phyloP scores from a whole-genome alignment of 2,888 invertebrate genomes.

The Drosophila gaucha region DNA sequence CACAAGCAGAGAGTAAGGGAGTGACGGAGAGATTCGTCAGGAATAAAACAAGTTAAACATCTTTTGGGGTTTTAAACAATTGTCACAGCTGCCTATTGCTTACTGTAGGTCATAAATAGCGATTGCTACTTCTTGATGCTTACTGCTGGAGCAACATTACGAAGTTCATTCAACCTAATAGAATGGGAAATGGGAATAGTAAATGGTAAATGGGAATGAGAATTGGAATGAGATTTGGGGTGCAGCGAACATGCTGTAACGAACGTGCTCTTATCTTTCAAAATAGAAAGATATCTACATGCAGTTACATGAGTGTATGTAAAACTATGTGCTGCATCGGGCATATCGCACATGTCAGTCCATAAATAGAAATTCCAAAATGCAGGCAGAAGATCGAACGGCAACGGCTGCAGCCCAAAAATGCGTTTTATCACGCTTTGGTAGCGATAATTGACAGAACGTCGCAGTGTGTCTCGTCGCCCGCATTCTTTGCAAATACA shows the following conservation, averaged over 20 bases:
- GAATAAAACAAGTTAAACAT: conserved; percentile 53
- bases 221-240: conserved; percentile 24
- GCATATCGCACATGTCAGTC: conserved; percentile 57
- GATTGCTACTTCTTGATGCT: conserved; percentile 13
- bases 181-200: conserved; percentile 29
- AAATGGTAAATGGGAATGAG: conserved; percentile 25
- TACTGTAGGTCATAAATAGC: conserved; percentile 66
- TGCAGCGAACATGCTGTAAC: conserved; percentile 24
- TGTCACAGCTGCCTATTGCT: conserved; percentile 35
- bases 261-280: conserved; percentile 48
- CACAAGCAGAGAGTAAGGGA: conserved; percentile 12
- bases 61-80: conserved; percentile 46
- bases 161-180: conserved; percentile 69
- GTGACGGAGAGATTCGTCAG: conserved; percentile 8
- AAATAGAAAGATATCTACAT: conserved; percentile 31
- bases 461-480: conserved; percentile 30
- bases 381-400: conserved; percentile 42
- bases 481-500: conserved; percentile 45
- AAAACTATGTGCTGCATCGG: conserved; percentile 5
- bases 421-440: conserved; percentile 58
- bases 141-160: conserved; percentile 18
- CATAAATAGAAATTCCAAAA: conserved; percentile 71
- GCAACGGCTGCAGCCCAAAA: conserved; percentile 32
- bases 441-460: conserved; percentile 42
- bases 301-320: background rate